phyloP scores from a whole-genome alignment of 2,113 vertebrate genomes.

The Brachionichthys hirsutus region DNA sequence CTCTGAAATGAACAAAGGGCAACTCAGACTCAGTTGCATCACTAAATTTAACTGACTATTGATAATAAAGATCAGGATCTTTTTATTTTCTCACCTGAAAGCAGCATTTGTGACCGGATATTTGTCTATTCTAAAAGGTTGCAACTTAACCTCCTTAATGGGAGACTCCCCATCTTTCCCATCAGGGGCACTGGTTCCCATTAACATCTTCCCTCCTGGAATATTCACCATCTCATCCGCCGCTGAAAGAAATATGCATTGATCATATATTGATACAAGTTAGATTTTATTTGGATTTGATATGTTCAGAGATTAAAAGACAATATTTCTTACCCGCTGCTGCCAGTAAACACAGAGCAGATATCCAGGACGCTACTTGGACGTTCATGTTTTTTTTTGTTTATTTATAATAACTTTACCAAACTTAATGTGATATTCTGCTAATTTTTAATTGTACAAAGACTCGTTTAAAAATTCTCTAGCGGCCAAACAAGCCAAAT shows the following conservation, averaged over 20 bases:
- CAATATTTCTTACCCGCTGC: constrained; percentile 40
- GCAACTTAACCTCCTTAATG: constrained; percentile 70
- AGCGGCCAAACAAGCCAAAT: neutral
- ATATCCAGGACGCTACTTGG: neutral
- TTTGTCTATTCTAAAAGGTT: constrained; percentile 82
- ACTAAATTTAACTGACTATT: too few species aligned
- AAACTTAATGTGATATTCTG: neutral
- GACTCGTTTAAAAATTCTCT: neutral
- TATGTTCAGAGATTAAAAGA: neutral
- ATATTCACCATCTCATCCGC: constrained; percentile 76
- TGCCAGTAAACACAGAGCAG: constrained; percentile 23
- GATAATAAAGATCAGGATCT: too few species aligned
- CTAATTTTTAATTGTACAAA: neutral
- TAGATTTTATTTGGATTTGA: neutral
- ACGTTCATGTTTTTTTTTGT: constrained; percentile 17
- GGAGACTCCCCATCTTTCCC: constrained; percentile 80
- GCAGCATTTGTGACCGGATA: constrained; percentile 87
- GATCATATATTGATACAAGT: neutral
- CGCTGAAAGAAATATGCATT: neutral
- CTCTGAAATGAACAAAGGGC: constrained; percentile 71
- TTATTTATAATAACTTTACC: neutral
- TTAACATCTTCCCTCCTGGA: constrained; percentile 80
- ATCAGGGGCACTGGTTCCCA: constrained; percentile 80
- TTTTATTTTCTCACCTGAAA: constrained; percentile 81
- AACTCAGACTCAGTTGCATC: neutral